Evolutionary conservation across 2,888 invertebrate species (phyloP).

Genomic region (Lasioglossum marginatum): DNA sequence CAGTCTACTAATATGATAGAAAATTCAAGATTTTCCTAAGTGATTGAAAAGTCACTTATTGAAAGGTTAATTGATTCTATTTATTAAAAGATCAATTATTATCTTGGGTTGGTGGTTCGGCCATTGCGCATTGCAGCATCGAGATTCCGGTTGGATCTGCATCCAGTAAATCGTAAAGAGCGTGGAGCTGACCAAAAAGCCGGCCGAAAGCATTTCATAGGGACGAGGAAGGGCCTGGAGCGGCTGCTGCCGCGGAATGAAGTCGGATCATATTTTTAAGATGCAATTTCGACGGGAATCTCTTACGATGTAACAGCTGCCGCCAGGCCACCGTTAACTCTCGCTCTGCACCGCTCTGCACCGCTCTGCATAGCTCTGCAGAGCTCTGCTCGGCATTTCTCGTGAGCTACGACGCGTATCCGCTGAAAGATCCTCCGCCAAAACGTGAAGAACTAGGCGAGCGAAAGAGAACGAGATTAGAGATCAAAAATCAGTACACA

Average conservation of each 20-base stretch:
- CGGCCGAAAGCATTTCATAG: not conserved
- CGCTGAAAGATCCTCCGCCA: conserved; percentile 49
- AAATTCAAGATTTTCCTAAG: too few relatives aligned
- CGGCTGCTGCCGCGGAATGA: conserved; percentile 71
- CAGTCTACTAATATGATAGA: too few relatives aligned
- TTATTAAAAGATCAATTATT: not conserved
- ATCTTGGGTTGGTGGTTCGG: not conserved
- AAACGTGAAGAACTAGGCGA: conserved; percentile 46
- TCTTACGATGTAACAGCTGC: conserved; percentile 77
- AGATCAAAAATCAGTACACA: conserved; percentile 5
- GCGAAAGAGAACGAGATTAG: not conserved
- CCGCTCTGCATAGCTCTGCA: not conserved
- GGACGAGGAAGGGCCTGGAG: conserved; percentile 43
- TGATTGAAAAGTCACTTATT: too few relatives aligned
- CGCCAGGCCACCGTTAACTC: conserved; percentile 56
- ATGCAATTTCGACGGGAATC: conserved; percentile 82
- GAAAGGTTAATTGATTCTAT: not conserved
- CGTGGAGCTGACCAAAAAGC: not conserved
- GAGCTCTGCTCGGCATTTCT: conserved; percentile 26
- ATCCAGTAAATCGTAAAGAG: not conserved
- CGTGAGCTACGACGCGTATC: conserved; percentile 61
- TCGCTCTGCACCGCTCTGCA: conserved; percentile 28
- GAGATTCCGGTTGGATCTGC: not conserved
- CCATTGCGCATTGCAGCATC: not conserved
- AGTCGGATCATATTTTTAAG: conserved; percentile 82